Base-by-base conservation (phyloP, 37 sponge, comb jelly and placozoan genomes). In the Chondrosia reniformis region DNA sequence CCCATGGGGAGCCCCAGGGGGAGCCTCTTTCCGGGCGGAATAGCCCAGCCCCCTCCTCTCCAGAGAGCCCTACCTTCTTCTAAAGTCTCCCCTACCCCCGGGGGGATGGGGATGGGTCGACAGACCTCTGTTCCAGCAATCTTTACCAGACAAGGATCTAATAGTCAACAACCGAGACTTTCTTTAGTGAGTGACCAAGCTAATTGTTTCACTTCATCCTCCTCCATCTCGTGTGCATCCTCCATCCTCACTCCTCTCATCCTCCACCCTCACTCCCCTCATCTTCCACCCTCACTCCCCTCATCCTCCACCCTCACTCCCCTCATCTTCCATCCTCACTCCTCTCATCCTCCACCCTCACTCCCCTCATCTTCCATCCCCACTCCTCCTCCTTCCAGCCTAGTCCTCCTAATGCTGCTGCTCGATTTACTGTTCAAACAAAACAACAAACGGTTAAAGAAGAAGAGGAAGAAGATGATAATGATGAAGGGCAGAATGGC, bases 391-490 rank as follows among this genome's bases (percentile, higher is more conserved):
- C 67, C 4, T 17, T 54, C 7, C 67, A 79, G 54, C 80, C 80
- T 27, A 63, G 65, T 31, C 80, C 80, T 21, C 80, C 63, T 31
- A 45, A 63, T 19, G 46, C 46, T n/a, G 62, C 77, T 62, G 80
- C 80, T 28, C 66, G 63, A 13, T 69, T 69, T 44, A 69, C 72
- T 2, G n/a, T 69, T 7, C 72, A 31, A 13, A 3, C 72, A 36
- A 6, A 21, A 0, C 32, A 42, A 22, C 28, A 21, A 3, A 9
- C 40, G 7, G 78, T 61, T 7, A 40, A 61, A 59, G 32, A 40
- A 17, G 4, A 41, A 77, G 62, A 77, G 43, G 62, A 49, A 39
- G 31, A 33, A 4, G 63, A 49, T 21, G 78, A 77, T 32, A 43
- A 59, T 21, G 78, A 77, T 25, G 62, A 77, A 19, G 52, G 41